These are phyloP conservation scores for Lindbergichthys nudifrons DNA, from an alignment of 2,797 vertebrate genomes.

Conservation along the genomic window DNA sequence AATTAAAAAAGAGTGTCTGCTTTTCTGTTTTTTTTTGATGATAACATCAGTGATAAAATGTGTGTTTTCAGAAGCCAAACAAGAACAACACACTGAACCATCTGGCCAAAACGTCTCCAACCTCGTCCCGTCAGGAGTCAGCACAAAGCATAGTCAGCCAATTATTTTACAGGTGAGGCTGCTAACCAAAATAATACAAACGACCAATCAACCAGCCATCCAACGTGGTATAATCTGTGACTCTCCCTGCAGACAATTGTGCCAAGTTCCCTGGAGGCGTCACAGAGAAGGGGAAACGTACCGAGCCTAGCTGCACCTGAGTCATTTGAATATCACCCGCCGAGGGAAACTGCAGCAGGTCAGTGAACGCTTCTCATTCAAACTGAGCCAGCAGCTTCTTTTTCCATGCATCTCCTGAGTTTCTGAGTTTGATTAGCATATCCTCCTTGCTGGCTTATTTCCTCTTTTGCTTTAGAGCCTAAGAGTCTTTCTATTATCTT, in stretches of 20 bases:
- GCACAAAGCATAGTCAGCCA: constrained; percentile 22
- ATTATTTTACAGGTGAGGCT: constrained; percentile 62
- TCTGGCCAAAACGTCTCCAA: constrained; percentile 17
- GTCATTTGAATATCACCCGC: constrained; percentile 37
- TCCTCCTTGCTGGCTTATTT: constrained; percentile 19
- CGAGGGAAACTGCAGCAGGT: constrained; percentile 58
- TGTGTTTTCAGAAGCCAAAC: constrained; percentile 60
- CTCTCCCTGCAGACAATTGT: constrained; percentile 39
- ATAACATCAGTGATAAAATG: not conserved
- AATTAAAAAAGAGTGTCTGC: too few species aligned
- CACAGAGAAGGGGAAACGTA: constrained; percentile 23
- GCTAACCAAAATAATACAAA: too few species aligned
- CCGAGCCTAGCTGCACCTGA: constrained; percentile 25
- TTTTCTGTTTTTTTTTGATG: not conserved
- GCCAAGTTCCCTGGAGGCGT: constrained; percentile 25
- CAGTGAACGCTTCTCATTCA: not conserved
- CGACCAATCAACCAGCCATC: fast-evolving
- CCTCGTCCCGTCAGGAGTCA: constrained; percentile 34
- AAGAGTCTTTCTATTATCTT: constrained; percentile 20
- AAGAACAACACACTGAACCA: constrained; percentile 22
- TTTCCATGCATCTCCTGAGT: constrained; percentile 26
- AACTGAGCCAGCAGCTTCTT: constrained; percentile 36
- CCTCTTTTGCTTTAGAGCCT: constrained; percentile 14
- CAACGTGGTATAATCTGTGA: not conserved
- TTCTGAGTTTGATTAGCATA: constrained; percentile 32